Evolutionary conservation across 2,888 invertebrate species (phyloP).

Genomic region (Macrosiphum euphorbiae): DNA sequence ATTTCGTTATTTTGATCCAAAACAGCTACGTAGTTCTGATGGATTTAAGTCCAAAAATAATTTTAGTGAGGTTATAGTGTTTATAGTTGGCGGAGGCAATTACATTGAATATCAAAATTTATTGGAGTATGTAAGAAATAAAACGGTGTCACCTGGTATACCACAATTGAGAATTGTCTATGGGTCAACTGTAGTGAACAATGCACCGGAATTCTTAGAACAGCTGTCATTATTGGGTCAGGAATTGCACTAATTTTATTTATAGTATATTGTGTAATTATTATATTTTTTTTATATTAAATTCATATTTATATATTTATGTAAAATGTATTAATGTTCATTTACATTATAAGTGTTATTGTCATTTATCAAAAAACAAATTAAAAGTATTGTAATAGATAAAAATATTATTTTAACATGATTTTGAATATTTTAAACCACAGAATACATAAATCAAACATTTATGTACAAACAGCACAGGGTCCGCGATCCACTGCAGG

Average conservation of each 20-base stretch:
- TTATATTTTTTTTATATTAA: constrained; percentile 21
- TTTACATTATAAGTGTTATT: constrained; percentile 48
- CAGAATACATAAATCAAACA: too few relatives aligned
- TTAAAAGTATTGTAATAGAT: neutral
- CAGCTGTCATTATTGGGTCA: constrained; percentile 68
- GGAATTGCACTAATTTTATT: constrained; percentile 67
- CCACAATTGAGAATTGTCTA: constrained; percentile 86
- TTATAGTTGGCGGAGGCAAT: constrained; percentile 94
- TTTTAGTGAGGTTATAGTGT: constrained; percentile 91
- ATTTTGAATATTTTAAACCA: neutral
- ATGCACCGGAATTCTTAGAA: constrained; percentile 93
- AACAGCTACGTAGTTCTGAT: constrained; percentile 81
- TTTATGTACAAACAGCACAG: too few relatives aligned
- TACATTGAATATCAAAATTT: constrained; percentile 99
- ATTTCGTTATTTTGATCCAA: constrained; percentile 95
- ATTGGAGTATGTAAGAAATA: constrained; percentile 88
- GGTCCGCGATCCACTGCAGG: too few relatives aligned
- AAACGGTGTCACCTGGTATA: constrained; percentile 68
- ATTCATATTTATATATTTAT: constrained; percentile 5
- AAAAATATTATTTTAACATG: neutral
- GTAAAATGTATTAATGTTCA: constrained; percentile 13
- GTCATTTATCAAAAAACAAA: constrained; percentile 11
- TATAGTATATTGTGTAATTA: neutral
- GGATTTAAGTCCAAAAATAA: constrained; percentile 76
- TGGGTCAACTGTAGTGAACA: constrained; percentile 94